These are phyloP conservation scores for Smittia aterrima DNA, from an alignment of 2,888 invertebrate genomes.

Conservation along the genomic window DNA sequence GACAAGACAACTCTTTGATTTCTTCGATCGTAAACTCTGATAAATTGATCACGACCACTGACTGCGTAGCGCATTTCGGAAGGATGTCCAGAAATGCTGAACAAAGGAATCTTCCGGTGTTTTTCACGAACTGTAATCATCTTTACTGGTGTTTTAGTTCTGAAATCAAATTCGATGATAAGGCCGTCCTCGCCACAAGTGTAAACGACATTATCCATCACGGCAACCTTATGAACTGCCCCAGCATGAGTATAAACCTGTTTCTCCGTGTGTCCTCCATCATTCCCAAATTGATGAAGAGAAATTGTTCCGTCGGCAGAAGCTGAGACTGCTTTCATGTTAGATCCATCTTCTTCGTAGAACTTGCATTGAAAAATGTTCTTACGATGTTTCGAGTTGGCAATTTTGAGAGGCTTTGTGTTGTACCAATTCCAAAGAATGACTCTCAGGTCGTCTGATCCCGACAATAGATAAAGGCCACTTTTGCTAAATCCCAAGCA, in stretches of 20 bases:
- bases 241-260: conserved; percentile 60
- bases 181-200: conserved; percentile 88
- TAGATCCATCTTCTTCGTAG: conserved; percentile 68
- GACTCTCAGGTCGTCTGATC: conserved; percentile 85
- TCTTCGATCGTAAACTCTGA: conserved; percentile 74
- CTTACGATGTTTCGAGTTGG: conserved; percentile 24
- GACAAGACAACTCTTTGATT: conserved; percentile 58
- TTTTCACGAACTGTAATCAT: conserved; percentile 60
- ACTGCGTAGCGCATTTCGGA: conserved; percentile 76
- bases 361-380: conserved; percentile 64
- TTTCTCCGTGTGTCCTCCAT: conserved; percentile 36
- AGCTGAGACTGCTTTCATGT: conserved; percentile 82
- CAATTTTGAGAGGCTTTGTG: conserved; percentile 53
- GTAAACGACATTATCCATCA: conserved; percentile 70
- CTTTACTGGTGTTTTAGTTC: conserved; percentile 62
- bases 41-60: conserved; percentile 75
- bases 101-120: conserved; percentile 69
- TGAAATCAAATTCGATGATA: conserved; percentile 77
- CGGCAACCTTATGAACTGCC: conserved; percentile 81
- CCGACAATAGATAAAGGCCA: conserved; percentile 72
- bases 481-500: conserved; percentile 83
- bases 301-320: conserved; percentile 80
- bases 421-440: conserved; percentile 90
- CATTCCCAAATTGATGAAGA: background rate
- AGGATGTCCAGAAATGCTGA: conserved; percentile 85